Conservation (phyloP, 2,113 vertebrate species). For the Cygnus atratus region DNA sequence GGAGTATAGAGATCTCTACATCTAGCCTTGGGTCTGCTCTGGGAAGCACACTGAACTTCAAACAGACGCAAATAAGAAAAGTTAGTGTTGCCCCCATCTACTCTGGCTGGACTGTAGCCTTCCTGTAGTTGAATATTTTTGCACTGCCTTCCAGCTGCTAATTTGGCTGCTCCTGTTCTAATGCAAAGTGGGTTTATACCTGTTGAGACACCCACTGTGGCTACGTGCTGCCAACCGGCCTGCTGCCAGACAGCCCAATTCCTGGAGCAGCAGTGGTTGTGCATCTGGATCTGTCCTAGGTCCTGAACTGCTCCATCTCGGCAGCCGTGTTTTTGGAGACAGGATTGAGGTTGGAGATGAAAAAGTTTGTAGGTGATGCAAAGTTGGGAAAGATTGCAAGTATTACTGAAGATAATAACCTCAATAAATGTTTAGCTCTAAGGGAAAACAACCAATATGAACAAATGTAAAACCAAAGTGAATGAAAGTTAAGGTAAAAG, state of each 20-base stretch:
- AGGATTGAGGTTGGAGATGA: not conserved
- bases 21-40: not conserved
- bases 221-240: not conserved
- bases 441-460: not conserved
- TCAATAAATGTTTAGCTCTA: not conserved
- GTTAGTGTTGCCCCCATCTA: not conserved
- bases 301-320: not conserved
- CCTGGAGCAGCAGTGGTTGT: fast-evolving
- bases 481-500: not conserved
- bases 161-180: not conserved
- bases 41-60: not conserved
- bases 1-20: not conserved
- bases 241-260: fast-evolving
- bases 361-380: not conserved
- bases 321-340: not conserved
- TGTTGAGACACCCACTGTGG: not conserved
- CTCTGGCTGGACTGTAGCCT: not conserved
- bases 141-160: not conserved
- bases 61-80: not conserved
- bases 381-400: not conserved
- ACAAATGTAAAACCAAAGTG: not conserved
- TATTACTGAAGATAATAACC: not conserved
- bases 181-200: not conserved
- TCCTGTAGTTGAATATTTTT: not conserved
- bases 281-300: slow-evolving; percentile 43